Conservation (phyloP, 1,140 invertebrate species). For the Portunus trituberculatus region DNA sequence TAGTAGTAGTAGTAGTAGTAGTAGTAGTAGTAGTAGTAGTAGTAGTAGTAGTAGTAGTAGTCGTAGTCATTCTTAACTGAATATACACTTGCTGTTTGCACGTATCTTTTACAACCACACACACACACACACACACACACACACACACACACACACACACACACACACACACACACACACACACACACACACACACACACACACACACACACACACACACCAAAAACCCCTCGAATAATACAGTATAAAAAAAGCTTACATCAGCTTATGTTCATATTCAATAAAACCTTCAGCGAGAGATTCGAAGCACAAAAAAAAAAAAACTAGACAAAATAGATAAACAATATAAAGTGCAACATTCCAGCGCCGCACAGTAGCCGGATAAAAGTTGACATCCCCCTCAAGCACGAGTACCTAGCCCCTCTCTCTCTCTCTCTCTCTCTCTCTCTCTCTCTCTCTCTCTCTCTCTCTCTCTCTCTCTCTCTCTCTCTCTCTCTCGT, state of each 20-base stretch:
- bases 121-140: constrained; percentile 30
- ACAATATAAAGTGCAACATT: neutral
- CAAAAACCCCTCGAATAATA: too few species aligned
- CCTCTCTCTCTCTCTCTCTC: too few species aligned
- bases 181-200: neutral
- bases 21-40: neutral
- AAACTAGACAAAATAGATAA: too few species aligned
- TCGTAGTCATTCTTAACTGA: too few species aligned
- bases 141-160: neutral
- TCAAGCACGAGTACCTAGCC: neutral
- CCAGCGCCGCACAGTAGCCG: neutral
- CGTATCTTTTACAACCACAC: neutral
- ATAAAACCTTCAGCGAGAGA: too few species aligned
- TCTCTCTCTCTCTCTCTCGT: neutral
- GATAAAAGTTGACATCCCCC: neutral
- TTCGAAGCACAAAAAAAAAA: too few species aligned
- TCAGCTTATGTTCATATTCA: too few species aligned
- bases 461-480: too few species aligned
- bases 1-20: neutral
- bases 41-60: neutral
- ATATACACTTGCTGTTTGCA: too few species aligned
- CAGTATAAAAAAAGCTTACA: too few species aligned
- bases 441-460: neutral
- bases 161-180: constrained; percentile 9
- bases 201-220: too few species aligned